A percentile compares a stretch with the other conserved stretches of the same genome.
Conservation (phyloP, 2,888 invertebrate genomes). For the Agonopterix heracliana region DNA sequence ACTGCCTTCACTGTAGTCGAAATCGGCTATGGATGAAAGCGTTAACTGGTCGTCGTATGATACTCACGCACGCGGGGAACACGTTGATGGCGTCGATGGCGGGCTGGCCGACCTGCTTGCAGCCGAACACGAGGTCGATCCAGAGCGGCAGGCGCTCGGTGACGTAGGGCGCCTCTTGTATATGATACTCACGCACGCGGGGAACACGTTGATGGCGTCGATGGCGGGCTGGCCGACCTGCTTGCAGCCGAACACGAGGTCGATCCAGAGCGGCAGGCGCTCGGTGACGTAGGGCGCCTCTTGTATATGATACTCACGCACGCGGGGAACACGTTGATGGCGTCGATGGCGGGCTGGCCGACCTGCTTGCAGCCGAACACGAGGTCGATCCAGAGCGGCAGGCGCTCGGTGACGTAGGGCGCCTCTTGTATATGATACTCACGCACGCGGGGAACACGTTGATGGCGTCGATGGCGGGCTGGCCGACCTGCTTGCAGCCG, state of each 20-base stretch:
- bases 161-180: slow-evolving; percentile 88
- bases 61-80: slow-evolving; percentile 76
- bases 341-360: slow-evolving; percentile 90
- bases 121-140: slow-evolving; percentile 96
- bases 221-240: slow-evolving; percentile 91
- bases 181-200: slow-evolving; percentile 61
- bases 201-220: slow-evolving; percentile 95
- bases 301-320: no score
- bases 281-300: slow-evolving; percentile 88
- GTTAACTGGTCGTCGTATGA: no score
- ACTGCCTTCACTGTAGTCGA: no score
- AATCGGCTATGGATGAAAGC: no score
- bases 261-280: slow-evolving; percentile 91
- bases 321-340: slow-evolving; percentile 90
- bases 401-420: slow-evolving; percentile 82
- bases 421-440: no score
- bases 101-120: slow-evolving; percentile 89
- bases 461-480: no score
- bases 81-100: slow-evolving; percentile 95
- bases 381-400: slow-evolving; percentile 95
- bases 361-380: slow-evolving; percentile 94
- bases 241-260: slow-evolving; percentile 93
- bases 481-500: no score
- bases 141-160: slow-evolving; percentile 88
- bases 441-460: no score